These are phyloP conservation scores for Leptestheria dahalacensis DNA, from an alignment of 1,140 invertebrate genomes.

Conservation along the genomic window DNA sequence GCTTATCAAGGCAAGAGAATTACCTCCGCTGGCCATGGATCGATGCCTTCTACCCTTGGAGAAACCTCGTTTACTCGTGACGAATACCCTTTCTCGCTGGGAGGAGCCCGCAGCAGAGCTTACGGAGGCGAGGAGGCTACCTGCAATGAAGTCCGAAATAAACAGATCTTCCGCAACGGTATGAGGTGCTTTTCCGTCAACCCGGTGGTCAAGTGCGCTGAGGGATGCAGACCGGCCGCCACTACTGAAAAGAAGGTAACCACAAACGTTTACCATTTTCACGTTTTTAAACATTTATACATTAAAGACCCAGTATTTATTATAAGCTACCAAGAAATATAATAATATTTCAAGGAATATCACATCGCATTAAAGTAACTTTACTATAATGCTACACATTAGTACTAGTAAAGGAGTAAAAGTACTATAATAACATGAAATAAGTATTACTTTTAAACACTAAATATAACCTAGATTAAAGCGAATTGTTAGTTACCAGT, in stretches of 20 bases:
- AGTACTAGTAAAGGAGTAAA: too few species aligned
- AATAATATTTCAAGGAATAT: neutral
- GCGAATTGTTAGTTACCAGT: neutral
- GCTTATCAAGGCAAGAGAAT: too few species aligned
- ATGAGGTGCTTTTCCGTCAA: conserved; percentile 11
- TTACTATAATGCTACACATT: too few species aligned
- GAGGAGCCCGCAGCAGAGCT: neutral
- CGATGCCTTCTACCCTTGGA: neutral
- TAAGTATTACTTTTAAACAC: neutral
- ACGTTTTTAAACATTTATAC: neutral
- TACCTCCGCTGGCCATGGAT: too few species aligned
- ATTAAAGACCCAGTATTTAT: too few species aligned
- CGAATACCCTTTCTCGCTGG: neutral
- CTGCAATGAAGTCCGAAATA: conserved; percentile 11
- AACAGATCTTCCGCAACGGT: conserved; percentile 6
- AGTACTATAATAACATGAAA: neutral
- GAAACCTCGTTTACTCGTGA: neutral
- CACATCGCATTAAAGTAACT: neutral
- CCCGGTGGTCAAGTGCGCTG: conserved; percentile 3
- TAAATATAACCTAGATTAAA: neutral
- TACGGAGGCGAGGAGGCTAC: too few species aligned
- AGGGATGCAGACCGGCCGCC: conserved; percentile 10
- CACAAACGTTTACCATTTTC: neutral
- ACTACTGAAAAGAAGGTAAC: conserved; percentile 11
- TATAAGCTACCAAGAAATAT: neutral